Evolutionary conservation across 2,113 vertebrate genomes (phyloP), one percentile per base, ranked within the genome.

Genomic region (Anoplopoma fimbria): DNA sequence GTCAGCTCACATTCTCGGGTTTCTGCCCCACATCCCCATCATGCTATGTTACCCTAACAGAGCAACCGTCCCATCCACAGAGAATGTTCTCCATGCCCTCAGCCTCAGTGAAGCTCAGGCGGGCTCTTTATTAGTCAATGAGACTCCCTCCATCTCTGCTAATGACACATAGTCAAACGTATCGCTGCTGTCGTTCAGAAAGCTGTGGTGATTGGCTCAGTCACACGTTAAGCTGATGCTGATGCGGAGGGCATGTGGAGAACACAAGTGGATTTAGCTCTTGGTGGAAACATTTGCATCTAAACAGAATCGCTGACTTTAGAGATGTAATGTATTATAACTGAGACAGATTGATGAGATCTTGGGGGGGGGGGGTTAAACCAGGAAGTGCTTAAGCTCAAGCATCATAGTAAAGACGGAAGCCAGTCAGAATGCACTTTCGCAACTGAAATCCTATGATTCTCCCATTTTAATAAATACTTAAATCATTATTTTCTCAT

Each of bases 21-120:
- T 84, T 29, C 38, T 57, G n/a, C 40, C 63, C 57, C 55, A 61
- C 8, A 51, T 77, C 88, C 67, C 87, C 81, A 91, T 63, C 72
- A 82, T 89, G 86, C 91, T 88, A 84, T 89, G 81, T 87, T 76
- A 2, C 33, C 25, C 79, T 69, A 77, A 79, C 75, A 78, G 82
- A 64, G 75, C 63, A 62, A 23, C 10, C 65, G 62, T 67, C 69
- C 49, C 36, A 53, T 90, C 25, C 76, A 83, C 75, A 69, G 73
- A 27, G 76, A 77, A 64, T 69, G 65, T 87, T 87, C 58, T 80
- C 78, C 33, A 62, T 82, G 79, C 81, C 85, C 78, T 86, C 79
- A 81, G 63, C 74, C 75, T 79, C 42, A 8, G 25, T 62, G 65
- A 42, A 53, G 80, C 85, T 83, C 58, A 79, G 81, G 64, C 83